Evolutionary conservation across 2,113 vertebrate genomes (phyloP).

Genomic region (Carassius gibelio): DNA sequence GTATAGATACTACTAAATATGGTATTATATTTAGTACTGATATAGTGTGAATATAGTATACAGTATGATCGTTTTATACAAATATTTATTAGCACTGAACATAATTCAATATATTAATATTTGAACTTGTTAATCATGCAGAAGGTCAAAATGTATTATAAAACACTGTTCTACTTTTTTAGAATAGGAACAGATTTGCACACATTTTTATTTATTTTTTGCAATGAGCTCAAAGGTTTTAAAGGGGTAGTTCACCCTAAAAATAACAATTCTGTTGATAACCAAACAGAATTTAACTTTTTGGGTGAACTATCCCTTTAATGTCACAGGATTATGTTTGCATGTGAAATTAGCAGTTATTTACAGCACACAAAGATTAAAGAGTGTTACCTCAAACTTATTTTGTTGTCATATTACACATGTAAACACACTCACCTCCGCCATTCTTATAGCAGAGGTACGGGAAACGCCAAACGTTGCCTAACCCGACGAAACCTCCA

Average conservation of each 20-base stretch:
- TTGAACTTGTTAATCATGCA: too few relatives aligned
- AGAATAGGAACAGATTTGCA: background rate
- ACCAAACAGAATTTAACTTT: too few relatives aligned
- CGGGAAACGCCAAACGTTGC: slow-evolving; percentile 97
- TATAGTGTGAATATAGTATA: too few relatives aligned
- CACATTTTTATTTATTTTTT: background rate
- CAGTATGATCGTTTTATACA: too few relatives aligned
- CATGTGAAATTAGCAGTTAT: background rate
- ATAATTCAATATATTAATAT: too few relatives aligned
- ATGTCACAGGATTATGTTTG: slow-evolving; percentile 39
- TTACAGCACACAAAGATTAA: background rate
- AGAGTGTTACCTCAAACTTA: background rate
- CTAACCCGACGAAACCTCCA: slow-evolving; percentile 94
- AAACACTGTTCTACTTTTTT: background rate
- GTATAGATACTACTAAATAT: background rate
- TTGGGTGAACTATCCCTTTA: background rate
- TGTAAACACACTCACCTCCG: slow-evolving; percentile 82
- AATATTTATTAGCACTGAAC: too few relatives aligned
- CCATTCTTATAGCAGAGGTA: slow-evolving; percentile 99
- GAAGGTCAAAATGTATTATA: too few relatives aligned
- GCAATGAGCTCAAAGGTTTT: slow-evolving; percentile 8
- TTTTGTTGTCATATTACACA: background rate
- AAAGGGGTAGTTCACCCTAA: background rate
- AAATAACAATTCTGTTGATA: too few relatives aligned
- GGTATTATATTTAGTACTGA: background rate